Base-by-base conservation (phyloP, 2,113 vertebrate genomes). In the Anhinga anhinga region DNA sequence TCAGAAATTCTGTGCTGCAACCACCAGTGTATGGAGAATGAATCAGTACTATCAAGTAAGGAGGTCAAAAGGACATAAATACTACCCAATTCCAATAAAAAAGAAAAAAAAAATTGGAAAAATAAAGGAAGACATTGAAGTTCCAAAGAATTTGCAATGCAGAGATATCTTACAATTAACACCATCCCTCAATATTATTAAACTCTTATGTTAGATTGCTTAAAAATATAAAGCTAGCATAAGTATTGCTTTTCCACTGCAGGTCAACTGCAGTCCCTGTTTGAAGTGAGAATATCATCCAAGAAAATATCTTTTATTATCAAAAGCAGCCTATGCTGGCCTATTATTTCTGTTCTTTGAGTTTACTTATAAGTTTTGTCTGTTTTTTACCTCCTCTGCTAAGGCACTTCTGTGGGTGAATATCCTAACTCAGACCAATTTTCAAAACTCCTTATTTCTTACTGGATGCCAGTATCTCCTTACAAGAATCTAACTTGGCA, bases 1-100 rank as follows among this genome's bases (percentile, higher is more conserved):
- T 65, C 45, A 66, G 32, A 79, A 85, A 74, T 59, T 58, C 47
- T 23, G 20, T n/a, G 42, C 32, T 67, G 32, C 22, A 71, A 21
- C 6, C 17, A 71, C 10, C 12, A 45, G 25, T 30, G 6, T 20
- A 63, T 7, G 5, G 38, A 67, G 44, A 78, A 85, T 9, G 12
- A 63, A 69, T 32, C 3, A 4, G 7, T 29, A 52, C 13, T 66
- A 45, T 22, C 5, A 34, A 40, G 14, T 22, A 67, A 55, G 29
- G 44, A 70, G 13, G 29, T 32, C 10, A 92, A 40, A 93, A 79
- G 3, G 36, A 53, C 15, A 63, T n/a, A 79, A 47, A n/a, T 22
- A 27, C 3, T 62, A n/a, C 4, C 27, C 13, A 17, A 11, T 0
- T 5, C 2, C 1, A 74, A 44, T 15, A 21, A 72, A 77, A 55